Evolutionary conservation across 2,797 vertebrate genomes (phyloP).

Genomic region (Nyctalus aviator): DNA sequence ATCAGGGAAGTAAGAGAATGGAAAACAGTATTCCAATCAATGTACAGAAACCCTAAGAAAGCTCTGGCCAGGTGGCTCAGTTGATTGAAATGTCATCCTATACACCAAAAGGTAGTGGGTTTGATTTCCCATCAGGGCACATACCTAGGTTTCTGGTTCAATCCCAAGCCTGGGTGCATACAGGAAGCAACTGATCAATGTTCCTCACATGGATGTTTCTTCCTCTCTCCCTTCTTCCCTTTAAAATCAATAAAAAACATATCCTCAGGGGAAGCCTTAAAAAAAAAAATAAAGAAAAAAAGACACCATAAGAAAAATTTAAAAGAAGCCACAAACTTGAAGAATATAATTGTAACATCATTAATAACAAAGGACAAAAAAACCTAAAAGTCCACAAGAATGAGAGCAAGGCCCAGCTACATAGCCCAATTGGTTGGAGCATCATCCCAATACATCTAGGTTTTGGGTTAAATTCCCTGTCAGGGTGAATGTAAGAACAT

Average conservation of each 20-base stretch:
- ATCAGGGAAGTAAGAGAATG: neutral
- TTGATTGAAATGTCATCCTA: neutral
- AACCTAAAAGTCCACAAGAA: neutral
- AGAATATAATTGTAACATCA: neutral
- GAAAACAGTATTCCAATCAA: neutral
- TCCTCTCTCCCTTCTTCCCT: neutral
- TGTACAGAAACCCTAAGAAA: neutral
- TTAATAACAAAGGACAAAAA: neutral
- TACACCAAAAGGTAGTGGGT: neutral
- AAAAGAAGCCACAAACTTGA: conserved; percentile 7
- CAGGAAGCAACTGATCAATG: neutral
- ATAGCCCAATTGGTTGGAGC: too few species aligned
- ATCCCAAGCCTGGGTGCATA: neutral
- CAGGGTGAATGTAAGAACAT: too few species aligned
- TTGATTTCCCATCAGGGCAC: neutral
- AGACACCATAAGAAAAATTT: neutral
- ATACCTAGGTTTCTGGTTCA: neutral
- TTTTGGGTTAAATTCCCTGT: too few species aligned
- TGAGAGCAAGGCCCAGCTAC: neutral
- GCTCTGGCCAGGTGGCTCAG: neutral
- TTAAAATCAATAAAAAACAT: neutral
- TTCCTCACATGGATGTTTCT: neutral
- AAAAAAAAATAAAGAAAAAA: neutral
- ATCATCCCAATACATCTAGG: too few species aligned
- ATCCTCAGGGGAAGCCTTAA: neutral